Evolutionary conservation across 2,888 invertebrate genomes (phyloP), one percentile per base, ranked within the genome.

Genomic region (Metellina segmentata): DNA sequence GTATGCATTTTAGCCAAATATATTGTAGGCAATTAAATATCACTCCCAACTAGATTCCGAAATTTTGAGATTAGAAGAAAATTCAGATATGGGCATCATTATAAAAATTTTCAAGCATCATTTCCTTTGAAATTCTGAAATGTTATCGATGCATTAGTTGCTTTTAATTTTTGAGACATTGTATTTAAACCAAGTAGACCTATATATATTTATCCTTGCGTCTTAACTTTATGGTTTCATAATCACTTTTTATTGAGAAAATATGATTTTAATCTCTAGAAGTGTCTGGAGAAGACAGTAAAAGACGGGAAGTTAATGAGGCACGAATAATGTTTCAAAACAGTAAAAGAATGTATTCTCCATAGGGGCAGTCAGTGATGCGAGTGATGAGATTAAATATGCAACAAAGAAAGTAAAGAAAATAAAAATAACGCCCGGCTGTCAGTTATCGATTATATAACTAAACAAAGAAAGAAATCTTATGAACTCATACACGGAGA

Each of bases 251-350:
- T 61, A 61, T 61, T 61, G 61, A 16, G 7, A 16, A 61, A 61
- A 61, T 61, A 61, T 16, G 61, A 61, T 61, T 61, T 61, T 61
- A 61, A 61, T 61, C 61, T 61, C 16, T 61, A 16, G 9, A 16
- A 8, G 61, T 16, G 61, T 61, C 61, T 61, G 61, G 61, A 61
- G 16, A 7, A 6, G 16, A 61, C 61, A 61, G 61, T 61, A 61
- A 61, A 79, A 34, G 48, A 53, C 61, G 79, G 20, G 61, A 34
- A 79, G 61, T 79, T 79, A 79, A 79, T 79, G 79, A 79, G 79
- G 53, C 79, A 53, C 20, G 61, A 53, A 79, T 79, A 79, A 79
- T 61, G 61, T 61, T 79, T 61, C 34, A 13, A 61, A 61, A 13
- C 79, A 11, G 20, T n/a, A 16, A n/a, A 61, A 79, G 61, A 61